phyloP scores from a whole-genome alignment of 2,113 vertebrate species.

The Solenodon paradoxus region DNA sequence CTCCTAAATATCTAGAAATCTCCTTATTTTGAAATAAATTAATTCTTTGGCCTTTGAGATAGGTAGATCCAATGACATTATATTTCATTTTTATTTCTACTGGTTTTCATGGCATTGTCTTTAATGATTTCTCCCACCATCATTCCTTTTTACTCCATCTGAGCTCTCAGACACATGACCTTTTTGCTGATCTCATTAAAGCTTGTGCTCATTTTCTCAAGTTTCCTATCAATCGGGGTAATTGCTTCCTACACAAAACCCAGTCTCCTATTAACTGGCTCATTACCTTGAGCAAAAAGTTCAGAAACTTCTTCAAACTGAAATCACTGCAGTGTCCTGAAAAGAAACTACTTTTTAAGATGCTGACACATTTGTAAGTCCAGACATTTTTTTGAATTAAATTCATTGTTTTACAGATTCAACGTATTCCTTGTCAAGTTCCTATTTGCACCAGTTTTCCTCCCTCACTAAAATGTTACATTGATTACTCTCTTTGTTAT shows the following conservation, averaged over 20 bases:
- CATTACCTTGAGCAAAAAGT: constrained; percentile 73
- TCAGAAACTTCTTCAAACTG: constrained; percentile 69
- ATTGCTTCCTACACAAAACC: constrained; percentile 73
- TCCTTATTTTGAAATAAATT: not conserved
- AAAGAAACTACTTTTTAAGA: constrained; percentile 67
- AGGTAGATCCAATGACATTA: not conserved
- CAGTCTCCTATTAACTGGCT: constrained; percentile 71
- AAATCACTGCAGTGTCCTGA: constrained; percentile 54
- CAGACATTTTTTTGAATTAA: constrained; percentile 9
- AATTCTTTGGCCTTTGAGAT: constrained; percentile 14
- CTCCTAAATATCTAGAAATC: not conserved
- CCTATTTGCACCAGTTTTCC: not conserved
- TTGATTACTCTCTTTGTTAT: not conserved
- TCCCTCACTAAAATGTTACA: not conserved
- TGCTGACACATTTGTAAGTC: constrained; percentile 42
- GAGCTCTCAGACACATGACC: constrained; percentile 48
- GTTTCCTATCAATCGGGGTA: constrained; percentile 60
- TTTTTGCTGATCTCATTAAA: constrained; percentile 68
- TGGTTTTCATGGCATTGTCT: constrained; percentile 53
- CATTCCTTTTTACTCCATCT: constrained; percentile 36
- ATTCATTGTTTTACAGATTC: constrained; percentile 24
- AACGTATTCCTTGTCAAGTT: not conserved
- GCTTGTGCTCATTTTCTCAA: constrained; percentile 61
- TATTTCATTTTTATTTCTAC: constrained; percentile 25
- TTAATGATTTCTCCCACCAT: constrained; percentile 47